Evolutionary conservation across 1,140 invertebrate genomes (phyloP), one percentile per base, ranked within the genome.

Genomic region (Neodiprion pinetum): DNA sequence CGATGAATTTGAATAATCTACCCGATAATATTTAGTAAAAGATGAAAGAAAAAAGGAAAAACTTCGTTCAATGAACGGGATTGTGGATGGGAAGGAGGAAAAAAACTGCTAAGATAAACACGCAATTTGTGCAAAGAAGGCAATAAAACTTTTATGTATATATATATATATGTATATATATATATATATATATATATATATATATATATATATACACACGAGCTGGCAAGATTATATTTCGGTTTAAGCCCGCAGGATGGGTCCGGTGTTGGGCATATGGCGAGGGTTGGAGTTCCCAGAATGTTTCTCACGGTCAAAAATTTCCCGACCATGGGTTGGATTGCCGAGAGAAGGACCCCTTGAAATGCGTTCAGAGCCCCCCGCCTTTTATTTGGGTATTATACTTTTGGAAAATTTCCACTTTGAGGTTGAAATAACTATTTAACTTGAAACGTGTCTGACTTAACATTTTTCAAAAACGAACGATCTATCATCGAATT

Each of bases 241-340:
- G 53, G 53, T 61, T 40, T 67, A 76, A 50, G 65, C 70, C 76
- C 69, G 77, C 75, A 78, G 81, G 81, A 80, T 84, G 84, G 82
- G 87, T 87, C 81, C 84, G 85, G 82, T 82, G 82, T 70, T 80
- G 78, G 83, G 83, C 86, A 87, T 87, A 87, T 88, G 86, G 87
- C 83, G 78, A 80, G 77, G 78, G 79, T 67, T 83, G 80, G 80
- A 82, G 80, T 88, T 86, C 86, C 84, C 83, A 84, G 84, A 87
- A 87, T 79, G 84, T 88, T 88, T 40, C 87, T 85, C 87, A 88
- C 87, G 87, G 87, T 86, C 86, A 84, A 88, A 85, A 87, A 82
- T 85, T 88, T 85, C 86, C 81, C 84, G 75, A 82, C 77, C n/a
- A 17, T 21, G 61, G 61, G 12, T 17, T 17, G 53, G n/a, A 61